Percentiles rank a stretch among this genome's conserved stretches.
phyloP scores from a whole-genome alignment of 1,140 invertebrate genomes.

The Magallana gigas region DNA sequence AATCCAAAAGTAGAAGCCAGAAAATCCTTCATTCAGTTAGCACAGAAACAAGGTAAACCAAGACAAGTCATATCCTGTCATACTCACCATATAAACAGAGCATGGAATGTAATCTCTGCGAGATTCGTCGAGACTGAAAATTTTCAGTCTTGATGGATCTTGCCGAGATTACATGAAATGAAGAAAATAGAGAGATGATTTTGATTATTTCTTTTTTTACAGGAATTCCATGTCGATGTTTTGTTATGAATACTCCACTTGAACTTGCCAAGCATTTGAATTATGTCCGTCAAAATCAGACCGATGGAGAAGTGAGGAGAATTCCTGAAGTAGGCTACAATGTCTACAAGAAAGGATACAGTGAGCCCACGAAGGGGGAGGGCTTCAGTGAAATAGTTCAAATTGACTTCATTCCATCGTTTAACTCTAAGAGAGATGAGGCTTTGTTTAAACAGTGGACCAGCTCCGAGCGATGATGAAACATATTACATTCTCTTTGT shows the following conservation, averaged over 20 bases:
- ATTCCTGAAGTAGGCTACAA: slow-evolving; percentile 87
- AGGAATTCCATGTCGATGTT: slow-evolving; percentile 88
- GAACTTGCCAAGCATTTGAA: slow-evolving; percentile 93
- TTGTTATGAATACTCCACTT: slow-evolving; percentile 86
- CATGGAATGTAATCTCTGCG: neutral
- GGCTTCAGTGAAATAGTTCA: slow-evolving; percentile 90
- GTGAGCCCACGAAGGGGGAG: slow-evolving; percentile 86
- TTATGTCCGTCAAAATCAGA: slow-evolving; percentile 87
- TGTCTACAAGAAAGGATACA: slow-evolving; percentile 88
- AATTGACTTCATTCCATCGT: slow-evolving; percentile 89
- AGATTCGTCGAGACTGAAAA: no score
- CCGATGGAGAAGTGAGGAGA: slow-evolving; percentile 82
- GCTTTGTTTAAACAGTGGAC: slow-evolving; percentile 82
- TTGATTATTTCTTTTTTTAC: no score
- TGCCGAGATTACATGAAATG: neutral
- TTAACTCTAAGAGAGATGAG: slow-evolving; percentile 85
- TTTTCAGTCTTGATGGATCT: no score
- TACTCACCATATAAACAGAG: no score
- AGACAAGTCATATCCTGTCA: no score
- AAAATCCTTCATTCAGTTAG: slow-evolving; percentile 84
- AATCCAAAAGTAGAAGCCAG: slow-evolving; percentile 90
- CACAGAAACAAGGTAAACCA: slow-evolving; percentile 81
- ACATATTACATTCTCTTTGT: no score
- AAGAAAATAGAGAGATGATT: neutral
- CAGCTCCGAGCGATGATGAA: neutral